Base-by-base conservation (phyloP, 1,140 invertebrate genomes). In the Drosophila prosaltans region DNA sequence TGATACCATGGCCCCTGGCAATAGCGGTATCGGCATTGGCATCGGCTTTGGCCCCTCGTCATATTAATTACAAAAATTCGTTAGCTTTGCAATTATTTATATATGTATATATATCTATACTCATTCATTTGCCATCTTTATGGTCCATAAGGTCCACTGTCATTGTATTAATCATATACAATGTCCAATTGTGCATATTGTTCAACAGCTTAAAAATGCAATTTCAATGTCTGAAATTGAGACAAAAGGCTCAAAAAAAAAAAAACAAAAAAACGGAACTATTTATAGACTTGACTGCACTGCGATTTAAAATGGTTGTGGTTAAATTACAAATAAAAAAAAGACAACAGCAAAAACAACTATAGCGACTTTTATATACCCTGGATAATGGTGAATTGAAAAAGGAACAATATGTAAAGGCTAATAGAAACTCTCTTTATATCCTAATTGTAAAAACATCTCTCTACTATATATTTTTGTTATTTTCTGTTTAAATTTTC, bases 231-330 rank as follows among this genome's bases (percentile, higher is more conserved):
- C 36, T 30, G 28, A 45, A 72, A 77, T 68, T 40, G 69, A 68
- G 59, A 78, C 58, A 75, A 69, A 68, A 64, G 54, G 40, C 64
- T 32, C 9, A 21, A 24, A 32, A 16, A 16, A 68, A 30, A 30
- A 30, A 30, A 30, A 30, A 30, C 0, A 30, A 30, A 30, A 3
- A 36, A 65, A 67, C 55, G 64, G 48, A 67, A 60, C 58, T 76
- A 70, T 76, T 76, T 45, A 76, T 76, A 54, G 21, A 11, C 32
- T 57, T 72, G 72, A 74, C 65, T 78, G 70, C 62, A 74, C 24
- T 60, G 59, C 65, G 55, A 51, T 60, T 63, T 63, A 73, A 73
- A 63, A 30, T 48, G 41, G 28, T 39, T 36, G 57, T 10, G 57
- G 57, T 59, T 39, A 39, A 59, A 39, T 32, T 16, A 57, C 28